These are phyloP conservation scores for Phylloscopus collybita DNA, from an alignment of 2,797 vertebrate species.

Conservation along the genomic window DNA sequence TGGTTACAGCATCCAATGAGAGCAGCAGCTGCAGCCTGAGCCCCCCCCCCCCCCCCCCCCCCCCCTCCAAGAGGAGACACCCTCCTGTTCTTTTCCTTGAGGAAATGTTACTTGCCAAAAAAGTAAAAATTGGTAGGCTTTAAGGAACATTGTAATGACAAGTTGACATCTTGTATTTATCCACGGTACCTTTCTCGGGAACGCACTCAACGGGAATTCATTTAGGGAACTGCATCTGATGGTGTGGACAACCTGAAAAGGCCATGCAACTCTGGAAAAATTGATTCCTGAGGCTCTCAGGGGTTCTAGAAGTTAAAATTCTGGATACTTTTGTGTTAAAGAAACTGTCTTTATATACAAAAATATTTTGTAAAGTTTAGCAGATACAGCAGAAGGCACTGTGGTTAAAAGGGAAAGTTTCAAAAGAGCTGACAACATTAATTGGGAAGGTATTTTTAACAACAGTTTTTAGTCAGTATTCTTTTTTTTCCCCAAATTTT, in stretches of 20 bases:
- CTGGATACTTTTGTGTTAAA: not conserved
- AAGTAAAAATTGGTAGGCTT: slow-evolving; percentile 13
- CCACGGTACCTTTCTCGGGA: not conserved
- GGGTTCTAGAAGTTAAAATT: not conserved
- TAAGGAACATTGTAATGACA: slow-evolving; percentile 47
- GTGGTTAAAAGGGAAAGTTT: not conserved
- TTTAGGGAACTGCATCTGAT: not conserved
- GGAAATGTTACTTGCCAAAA: slow-evolving; percentile 57
- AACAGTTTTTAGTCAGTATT: not conserved
- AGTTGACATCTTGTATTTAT: slow-evolving; percentile 37
- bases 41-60: too few species aligned
- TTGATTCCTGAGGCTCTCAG: not conserved
- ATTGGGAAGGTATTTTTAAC: not conserved
- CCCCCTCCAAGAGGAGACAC: not conserved
- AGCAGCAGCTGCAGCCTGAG: not conserved
- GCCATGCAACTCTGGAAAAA: not conserved
- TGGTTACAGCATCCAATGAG: not conserved
- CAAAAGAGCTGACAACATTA: not conserved
- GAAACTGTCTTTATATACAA: not conserved
- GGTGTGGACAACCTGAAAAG: slow-evolving; percentile 12
- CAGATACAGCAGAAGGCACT: not conserved
- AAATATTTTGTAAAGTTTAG: not conserved
- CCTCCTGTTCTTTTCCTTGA: slow-evolving; percentile 28
- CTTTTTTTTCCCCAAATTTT: too few species aligned
- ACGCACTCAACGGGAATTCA: not conserved